phyloP scores from a whole-genome alignment of 2,888 invertebrate species.

The Sisyra terminalis region DNA sequence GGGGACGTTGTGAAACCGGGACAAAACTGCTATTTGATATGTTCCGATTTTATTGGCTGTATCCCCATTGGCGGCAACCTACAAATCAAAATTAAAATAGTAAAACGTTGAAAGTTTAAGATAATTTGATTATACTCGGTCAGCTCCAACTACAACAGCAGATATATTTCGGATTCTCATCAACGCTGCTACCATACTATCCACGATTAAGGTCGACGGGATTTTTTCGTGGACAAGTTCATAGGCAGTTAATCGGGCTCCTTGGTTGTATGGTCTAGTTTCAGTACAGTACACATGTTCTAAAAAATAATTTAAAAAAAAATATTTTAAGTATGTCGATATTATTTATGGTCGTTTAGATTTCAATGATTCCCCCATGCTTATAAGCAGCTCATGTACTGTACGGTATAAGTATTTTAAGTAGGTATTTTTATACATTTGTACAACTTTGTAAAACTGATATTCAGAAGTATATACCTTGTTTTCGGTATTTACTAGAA shows the following conservation, averaged over 20 bases:
- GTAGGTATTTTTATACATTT: too few species aligned
- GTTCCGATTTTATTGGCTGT: constrained; percentile 99
- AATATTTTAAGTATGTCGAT: too few species aligned
- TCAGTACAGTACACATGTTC: constrained; percentile 91
- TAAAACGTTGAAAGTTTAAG: too few species aligned
- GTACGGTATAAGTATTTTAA: too few species aligned
- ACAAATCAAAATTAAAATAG: constrained; percentile 6
- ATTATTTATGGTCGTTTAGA: too few species aligned
- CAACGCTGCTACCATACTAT: constrained; percentile 86
- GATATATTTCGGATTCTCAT: constrained; percentile 71
- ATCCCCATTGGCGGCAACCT: constrained; percentile 90
- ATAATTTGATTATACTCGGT: constrained; percentile 48
- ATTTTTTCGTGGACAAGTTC: constrained; percentile 87
- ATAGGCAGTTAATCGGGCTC: constrained; percentile 87
- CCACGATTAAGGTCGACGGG: constrained; percentile 83
- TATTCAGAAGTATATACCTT: too few species aligned
- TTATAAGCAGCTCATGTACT: too few species aligned
- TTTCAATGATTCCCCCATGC: too few species aligned
- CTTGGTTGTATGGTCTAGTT: constrained; percentile 97
- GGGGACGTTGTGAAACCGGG: constrained; percentile 78
- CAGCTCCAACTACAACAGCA: constrained; percentile 95
- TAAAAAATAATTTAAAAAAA: constrained; percentile 27
- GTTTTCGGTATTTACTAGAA: too few species aligned
- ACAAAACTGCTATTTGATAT: constrained; percentile 86
- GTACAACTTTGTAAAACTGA: too few species aligned